These are phyloP conservation scores for Hypotaenidia okinawae DNA, from an alignment of 2,797 vertebrate genomes.

Conservation along the genomic window DNA sequence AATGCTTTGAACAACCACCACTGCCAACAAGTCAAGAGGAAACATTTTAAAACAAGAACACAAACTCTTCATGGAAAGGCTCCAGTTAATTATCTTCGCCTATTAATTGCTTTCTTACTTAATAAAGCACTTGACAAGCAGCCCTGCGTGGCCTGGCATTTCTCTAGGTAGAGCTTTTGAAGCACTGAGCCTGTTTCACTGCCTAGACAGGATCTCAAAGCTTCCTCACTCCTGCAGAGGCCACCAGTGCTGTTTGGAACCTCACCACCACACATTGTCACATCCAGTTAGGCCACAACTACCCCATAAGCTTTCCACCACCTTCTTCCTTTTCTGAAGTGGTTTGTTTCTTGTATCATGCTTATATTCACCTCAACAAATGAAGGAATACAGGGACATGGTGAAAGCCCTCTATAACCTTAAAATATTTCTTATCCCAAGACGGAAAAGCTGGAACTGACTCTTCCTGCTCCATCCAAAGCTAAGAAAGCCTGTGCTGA, in stretches of 20 bases:
- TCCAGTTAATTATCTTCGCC: background rate
- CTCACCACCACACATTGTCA: background rate
- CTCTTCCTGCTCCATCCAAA: background rate
- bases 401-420: background rate
- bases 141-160: background rate
- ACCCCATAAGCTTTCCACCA: background rate
- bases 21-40: background rate
- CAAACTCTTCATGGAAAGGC: background rate
- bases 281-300: background rate
- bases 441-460: background rate
- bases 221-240: background rate
- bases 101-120: background rate
- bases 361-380: background rate
- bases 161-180: background rate
- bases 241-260: background rate
- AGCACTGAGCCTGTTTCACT: background rate
- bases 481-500: background rate
- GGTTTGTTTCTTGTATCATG: background rate
- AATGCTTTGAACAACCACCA: background rate
- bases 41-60: background rate
- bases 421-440: background rate
- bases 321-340: background rate
- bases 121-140: background rate
- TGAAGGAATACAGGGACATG: background rate
- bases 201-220: background rate